Percentiles rank a stretch among this genome's conserved stretches.
These are phyloP conservation scores for Neosilurus hyrtlii DNA, from an alignment of 2,797 vertebrate genomes.

Conservation along the genomic window DNA sequence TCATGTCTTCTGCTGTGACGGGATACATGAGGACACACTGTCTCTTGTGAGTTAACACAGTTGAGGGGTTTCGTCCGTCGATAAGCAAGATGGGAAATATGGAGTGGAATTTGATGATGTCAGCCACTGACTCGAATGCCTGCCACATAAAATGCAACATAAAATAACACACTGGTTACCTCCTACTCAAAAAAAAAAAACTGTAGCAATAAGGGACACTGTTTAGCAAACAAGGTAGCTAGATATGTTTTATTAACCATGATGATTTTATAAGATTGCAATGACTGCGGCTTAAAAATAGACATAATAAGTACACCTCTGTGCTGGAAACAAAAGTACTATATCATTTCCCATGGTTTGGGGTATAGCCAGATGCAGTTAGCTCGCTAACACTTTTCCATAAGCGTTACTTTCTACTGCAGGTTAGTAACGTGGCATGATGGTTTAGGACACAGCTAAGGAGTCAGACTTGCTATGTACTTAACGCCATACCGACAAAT, in stretches of 20 bases:
- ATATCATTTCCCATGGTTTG: not conserved
- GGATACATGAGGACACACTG: constrained; percentile 76
- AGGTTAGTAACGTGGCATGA: not conserved
- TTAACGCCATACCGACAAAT: not conserved
- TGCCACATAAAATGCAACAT: constrained; percentile 51
- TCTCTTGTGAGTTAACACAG: constrained; percentile 57
- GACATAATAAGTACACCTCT: not conserved
- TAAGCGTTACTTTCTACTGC: not conserved
- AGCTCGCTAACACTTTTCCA: not conserved
- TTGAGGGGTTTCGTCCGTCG: constrained; percentile 73
- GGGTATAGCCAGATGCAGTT: not conserved
- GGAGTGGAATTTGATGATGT: constrained; percentile 85
- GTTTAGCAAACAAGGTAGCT: not conserved
- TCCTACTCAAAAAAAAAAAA: too few species aligned
- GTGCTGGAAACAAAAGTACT: not conserved
- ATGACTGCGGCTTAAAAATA: not conserved
- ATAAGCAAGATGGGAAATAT: constrained; percentile 80
- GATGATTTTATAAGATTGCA: not conserved
- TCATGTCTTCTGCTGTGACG: constrained; percentile 57
- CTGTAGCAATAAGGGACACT: not conserved
- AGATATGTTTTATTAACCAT: not conserved
- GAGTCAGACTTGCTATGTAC: too few species aligned
- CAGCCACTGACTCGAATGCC: constrained; percentile 84
- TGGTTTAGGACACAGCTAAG: not conserved
- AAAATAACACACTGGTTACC: not conserved